Base-by-base conservation (phyloP, 2,113 vertebrate genomes). In the Charadrius vociferus region DNA sequence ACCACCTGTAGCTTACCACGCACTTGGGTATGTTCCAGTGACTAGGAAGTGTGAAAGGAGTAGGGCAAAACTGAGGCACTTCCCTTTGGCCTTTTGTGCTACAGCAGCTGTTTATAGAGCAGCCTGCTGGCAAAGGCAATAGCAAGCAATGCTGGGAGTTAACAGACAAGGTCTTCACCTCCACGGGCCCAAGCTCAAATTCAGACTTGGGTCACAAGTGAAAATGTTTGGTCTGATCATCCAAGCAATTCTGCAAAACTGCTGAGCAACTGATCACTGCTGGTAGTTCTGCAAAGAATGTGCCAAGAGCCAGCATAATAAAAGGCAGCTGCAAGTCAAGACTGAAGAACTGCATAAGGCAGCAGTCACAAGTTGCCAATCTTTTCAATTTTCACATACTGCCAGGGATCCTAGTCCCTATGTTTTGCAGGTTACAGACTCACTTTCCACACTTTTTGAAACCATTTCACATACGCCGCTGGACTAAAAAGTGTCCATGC, bases 41-140 rank as follows among this genome's bases (percentile, higher is more conserved):
- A 74, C 63, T 67, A 29, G 39, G 79, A 83, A 71, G 49, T 90
- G 85, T 87, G 82, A 94, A 86, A 96, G 82, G 77, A 71, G 32
- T 34, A 34, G 34, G 43, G 84, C 59, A 68, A 80, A 82, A 50
- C 52, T 23, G 52, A 96, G 58, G 61, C 4, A 3, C 70, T 85
- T 96, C 53, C 62, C 86, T 91, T 62, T 95, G 89, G 94, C 91
- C 93, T 97, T 96, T 95, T 52, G 78, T 85, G 50, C 52, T 39
- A 14, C 27, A 84, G 93, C 95, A 96, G 92, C 86, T 93, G 90
- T 84, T 93, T 55, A 50, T 1, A n/a, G 77, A 74, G 82, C 75
- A 95, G 55, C 12, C 52, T 52, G 37, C 67, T 78, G 75, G 41
- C 75, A 90, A 71, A 58, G 68, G 79, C 63, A 88, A 37, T 7